A percentile compares a stretch with the other conserved stretches of the same genome.
Evolutionary conservation across 2,797 vertebrate genomes (phyloP).

Genomic region (Acipenser oxyrinchus): DNA sequence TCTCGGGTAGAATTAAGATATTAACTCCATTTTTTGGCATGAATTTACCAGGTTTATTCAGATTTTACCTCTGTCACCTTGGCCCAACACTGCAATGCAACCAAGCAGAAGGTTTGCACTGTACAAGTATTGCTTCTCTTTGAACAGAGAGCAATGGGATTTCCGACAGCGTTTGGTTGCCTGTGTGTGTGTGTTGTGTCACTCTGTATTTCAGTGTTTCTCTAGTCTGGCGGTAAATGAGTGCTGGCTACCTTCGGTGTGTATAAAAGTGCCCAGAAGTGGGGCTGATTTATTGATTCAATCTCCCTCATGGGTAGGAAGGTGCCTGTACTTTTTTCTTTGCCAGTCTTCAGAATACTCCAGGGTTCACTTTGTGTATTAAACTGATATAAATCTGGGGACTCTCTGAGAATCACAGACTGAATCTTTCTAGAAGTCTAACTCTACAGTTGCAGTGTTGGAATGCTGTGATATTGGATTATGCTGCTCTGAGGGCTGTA

Average conservation of each 20-base stretch:
- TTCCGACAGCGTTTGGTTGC: constrained; percentile 26
- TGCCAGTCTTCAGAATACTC: no score
- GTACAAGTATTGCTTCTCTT: constrained; percentile 39
- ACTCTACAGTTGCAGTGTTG: no score
- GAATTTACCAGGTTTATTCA: no score
- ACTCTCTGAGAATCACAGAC: no score
- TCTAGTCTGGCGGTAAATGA: background rate
- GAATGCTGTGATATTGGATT: no score
- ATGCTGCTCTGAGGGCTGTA: no score
- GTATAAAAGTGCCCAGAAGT: background rate
- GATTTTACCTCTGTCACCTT: constrained; percentile 20
- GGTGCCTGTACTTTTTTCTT: background rate
- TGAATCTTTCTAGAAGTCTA: no score
- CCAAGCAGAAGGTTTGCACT: constrained; percentile 57
- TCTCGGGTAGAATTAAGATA: no score
- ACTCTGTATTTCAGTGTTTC: background rate
- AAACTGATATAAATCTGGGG: no score
- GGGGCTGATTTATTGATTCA: background rate
- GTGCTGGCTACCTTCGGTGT: background rate
- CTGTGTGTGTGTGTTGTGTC: constrained; percentile 37
- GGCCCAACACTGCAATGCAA: constrained; percentile 30
- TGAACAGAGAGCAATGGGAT: constrained; percentile 55
- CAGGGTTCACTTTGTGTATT: no score
- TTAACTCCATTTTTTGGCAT: no score
- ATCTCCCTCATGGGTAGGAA: background rate